phyloP scores from a whole-genome alignment of 92 coral and sea anemone species.

The Parazoanthus swiftii region DNA sequence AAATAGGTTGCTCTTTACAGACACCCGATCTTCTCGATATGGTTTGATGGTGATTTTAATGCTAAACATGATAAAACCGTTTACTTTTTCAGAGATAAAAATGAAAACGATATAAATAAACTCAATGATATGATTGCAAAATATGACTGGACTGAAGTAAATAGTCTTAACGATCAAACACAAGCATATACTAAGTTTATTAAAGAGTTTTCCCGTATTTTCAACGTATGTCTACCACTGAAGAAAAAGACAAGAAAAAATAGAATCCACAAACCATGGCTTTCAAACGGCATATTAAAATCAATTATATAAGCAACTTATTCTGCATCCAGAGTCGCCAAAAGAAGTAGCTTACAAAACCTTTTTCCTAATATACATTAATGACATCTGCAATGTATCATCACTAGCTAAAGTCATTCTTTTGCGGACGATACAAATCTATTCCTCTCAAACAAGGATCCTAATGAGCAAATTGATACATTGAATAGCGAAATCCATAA shows the following conservation, averaged over 20 bases:
- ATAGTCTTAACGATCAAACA: constrained; percentile 24
- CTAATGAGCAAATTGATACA: no score
- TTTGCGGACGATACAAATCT: no score
- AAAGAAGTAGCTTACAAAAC: constrained; percentile 26
- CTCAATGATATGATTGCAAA: constrained; percentile 5
- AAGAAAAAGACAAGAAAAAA: constrained; percentile 30
- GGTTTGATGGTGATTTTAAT: constrained; percentile 16
- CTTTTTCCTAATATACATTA: no score
- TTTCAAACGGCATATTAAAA: constrained; percentile 29
- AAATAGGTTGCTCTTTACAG: constrained; percentile 5
- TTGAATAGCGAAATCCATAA: no score
- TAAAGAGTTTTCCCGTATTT: constrained; percentile 26
- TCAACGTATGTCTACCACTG: constrained; percentile 23
- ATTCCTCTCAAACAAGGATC: no score
- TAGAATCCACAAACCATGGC: constrained; percentile 36
- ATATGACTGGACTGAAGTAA: constrained; percentile 25
- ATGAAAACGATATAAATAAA: constrained; percentile 1
- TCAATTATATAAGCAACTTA: constrained; percentile 22
- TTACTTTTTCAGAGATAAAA: constrained; percentile 9
- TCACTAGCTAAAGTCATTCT: no score
- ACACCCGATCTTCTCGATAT: constrained; percentile 28
- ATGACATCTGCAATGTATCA: no score
- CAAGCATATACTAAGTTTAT: not conserved
- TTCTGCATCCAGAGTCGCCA: constrained; percentile 8
- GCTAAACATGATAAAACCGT: not conserved